Conservation (phyloP, 2,888 invertebrate species). For the Drosophila anomalata region DNA sequence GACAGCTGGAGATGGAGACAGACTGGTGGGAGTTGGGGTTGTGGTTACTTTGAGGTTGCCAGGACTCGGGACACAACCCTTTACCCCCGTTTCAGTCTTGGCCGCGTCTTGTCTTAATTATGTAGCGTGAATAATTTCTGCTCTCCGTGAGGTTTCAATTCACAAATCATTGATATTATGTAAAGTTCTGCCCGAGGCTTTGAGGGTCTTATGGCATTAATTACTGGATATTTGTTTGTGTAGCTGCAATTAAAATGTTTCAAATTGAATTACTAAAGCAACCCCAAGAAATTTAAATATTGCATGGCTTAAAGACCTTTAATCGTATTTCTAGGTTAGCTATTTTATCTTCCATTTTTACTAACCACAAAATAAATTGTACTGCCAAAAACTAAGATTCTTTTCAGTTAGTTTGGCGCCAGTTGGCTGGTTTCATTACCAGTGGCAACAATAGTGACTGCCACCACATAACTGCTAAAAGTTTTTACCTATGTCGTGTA, state of each 20-base stretch:
- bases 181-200: conserved; percentile 12
- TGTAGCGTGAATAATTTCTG: conserved; percentile 78
- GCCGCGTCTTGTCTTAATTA: conserved; percentile 79
- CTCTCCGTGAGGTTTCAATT: conserved; percentile 51
- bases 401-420: conserved; percentile 19
- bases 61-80: conserved; percentile 47
- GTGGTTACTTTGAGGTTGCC: conserved; percentile 48
- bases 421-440: conserved; percentile 5
- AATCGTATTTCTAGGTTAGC: background rate
- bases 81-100: conserved; percentile 43
- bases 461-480: conserved; percentile 16
- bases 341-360: background rate
- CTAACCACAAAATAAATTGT: background rate
- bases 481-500: conserved; percentile 14
- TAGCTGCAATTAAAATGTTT: conserved; percentile 2
- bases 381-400: background rate
- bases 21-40: conserved; percentile 10
- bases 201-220: conserved; percentile 39
- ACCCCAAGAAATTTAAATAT: background rate
- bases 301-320: background rate
- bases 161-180: conserved; percentile 67
- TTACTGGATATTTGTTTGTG: conserved; percentile 43
- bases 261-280: background rate
- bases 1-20: conserved; percentile 15
- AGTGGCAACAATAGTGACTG: conserved; percentile 11